Percentiles rank a stretch among this genome's conserved stretches.
Conservation (phyloP, 2,888 invertebrate genomes). For the Drosophila putrida region DNA sequence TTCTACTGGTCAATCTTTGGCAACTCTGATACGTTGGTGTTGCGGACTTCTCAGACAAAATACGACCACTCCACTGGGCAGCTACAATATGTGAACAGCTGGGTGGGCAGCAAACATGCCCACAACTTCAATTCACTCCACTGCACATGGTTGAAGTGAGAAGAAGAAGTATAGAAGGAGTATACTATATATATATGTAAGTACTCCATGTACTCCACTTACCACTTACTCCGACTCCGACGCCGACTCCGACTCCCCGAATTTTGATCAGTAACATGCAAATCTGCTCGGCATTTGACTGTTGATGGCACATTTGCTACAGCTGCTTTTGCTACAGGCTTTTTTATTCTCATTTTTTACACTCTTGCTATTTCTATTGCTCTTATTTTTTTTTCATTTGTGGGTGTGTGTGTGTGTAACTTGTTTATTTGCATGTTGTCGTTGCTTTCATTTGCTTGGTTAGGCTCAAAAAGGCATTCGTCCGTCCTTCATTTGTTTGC, state of each 20-base stretch:
- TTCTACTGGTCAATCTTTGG: not conserved
- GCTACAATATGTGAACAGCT: constrained; percentile 43
- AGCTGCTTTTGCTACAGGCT: constrained; percentile 40
- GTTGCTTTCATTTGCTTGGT: constrained; percentile 70
- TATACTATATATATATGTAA: not conserved
- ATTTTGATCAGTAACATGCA: constrained; percentile 73
- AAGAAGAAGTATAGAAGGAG: not conserved
- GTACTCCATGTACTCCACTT: constrained; percentile 9
- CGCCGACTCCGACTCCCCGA: constrained; percentile 16
- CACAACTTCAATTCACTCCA: constrained; percentile 36
- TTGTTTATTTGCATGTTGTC: constrained; percentile 78
- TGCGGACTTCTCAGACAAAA: constrained; percentile 4
- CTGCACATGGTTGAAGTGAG: constrained; percentile 13
- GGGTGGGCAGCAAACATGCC: constrained; percentile 25
- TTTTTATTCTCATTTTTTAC: constrained; percentile 20
- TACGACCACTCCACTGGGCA: constrained; percentile 20
- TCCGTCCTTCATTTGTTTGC: constrained; percentile 58
- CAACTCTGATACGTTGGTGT: constrained; percentile 39
- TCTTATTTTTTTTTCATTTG: constrained; percentile 3
- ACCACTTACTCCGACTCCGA: constrained; percentile 5
- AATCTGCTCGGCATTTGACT: constrained; percentile 69
- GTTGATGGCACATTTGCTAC: constrained; percentile 73
- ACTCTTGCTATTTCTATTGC: constrained; percentile 23
- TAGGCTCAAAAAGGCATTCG: constrained; percentile 54
- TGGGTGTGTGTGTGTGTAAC: constrained; percentile 38